phyloP scores from a whole-genome alignment of 2,113 vertebrate genomes.

The Struthidea cinerea region DNA sequence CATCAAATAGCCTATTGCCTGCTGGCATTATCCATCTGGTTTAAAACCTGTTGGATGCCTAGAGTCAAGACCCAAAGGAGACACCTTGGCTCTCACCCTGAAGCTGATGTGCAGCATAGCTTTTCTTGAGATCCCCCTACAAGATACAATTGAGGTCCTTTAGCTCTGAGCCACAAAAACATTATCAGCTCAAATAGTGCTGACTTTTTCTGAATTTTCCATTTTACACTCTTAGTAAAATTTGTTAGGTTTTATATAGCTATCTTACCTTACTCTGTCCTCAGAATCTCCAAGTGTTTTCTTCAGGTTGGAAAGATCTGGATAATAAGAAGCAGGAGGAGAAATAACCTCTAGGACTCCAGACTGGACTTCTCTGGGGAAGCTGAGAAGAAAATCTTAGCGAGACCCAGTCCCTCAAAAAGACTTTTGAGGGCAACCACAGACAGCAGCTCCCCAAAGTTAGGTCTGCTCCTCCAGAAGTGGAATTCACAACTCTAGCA shows the following conservation, averaged over 20 bases:
- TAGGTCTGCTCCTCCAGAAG: neutral
- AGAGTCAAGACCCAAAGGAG: neutral
- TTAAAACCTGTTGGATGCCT: neutral
- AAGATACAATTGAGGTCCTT: neutral
- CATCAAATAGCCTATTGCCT: neutral
- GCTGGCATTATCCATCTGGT: neutral
- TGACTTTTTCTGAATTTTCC: neutral
- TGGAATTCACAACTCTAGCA: neutral
- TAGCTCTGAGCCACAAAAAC: neutral
- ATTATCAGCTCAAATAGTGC: neutral
- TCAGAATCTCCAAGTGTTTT: constrained; percentile 75
- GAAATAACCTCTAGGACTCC: constrained; percentile 82
- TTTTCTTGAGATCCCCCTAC: neutral
- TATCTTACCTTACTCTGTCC: constrained; percentile 78
- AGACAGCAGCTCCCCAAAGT: neutral
- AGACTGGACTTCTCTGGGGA: constrained; percentile 73
- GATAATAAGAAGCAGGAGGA: constrained; percentile 77
- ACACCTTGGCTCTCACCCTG: neutral
- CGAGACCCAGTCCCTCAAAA: neutral
- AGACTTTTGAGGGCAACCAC: neutral
- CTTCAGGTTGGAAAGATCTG: constrained; percentile 67
- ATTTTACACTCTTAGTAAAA: neutral
- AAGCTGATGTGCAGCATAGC: neutral
- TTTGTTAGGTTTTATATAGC: neutral
- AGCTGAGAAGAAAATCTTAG: constrained; percentile 69